Base-by-base conservation (phyloP, 2,113 vertebrate species). In the Petrocephalus microphthalmus region DNA sequence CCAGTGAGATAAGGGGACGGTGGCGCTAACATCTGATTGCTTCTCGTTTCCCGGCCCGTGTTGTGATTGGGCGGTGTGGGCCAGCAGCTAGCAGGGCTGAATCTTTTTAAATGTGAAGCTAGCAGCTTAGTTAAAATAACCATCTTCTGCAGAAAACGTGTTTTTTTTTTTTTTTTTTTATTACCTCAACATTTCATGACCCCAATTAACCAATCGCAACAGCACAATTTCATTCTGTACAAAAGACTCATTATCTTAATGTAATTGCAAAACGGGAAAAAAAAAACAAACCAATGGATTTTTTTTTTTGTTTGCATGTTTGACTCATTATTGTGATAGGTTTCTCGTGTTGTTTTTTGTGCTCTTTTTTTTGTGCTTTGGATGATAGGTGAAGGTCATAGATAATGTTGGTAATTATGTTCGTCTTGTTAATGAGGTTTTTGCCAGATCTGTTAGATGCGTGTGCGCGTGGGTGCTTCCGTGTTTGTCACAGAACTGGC, bases 171-270 rank as follows among this genome's bases (percentile, higher is more conserved):
- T 53, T 20, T 67, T 67, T 71, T 57, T 53, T 20, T 20, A 49
- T 47, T 47, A 49, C 86, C 22, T 47, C 60, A 37, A 67, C 54
- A 57, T 87, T 87, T 67, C 56, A 67, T 87, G 57, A 47, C 29
- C 22, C 84, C 52, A 85, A n/a, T 53, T 54, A 33, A 54, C 84
- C 84, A 54, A 54, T 85, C 81, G 25, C 81, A 84, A 84, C 56
- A 64, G 54, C 54, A 64, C 37, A 47, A 84, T 84, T 47, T 74
- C 89, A 94, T 93, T 93, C 89, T 78, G 11, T 19, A 78, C 71
- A 78, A 78, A 78, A 78, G 71, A 67, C 60, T 67, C n/a, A 67
- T 67, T 67, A 67, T 67, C 60, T 67, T 67, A 67, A 67, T 67
- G 60, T 29, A n/a, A 67, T 67, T 29, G 60, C n/a, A 13, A 64